Percentiles rank a stretch among this genome's conserved stretches.
phyloP scores from a whole-genome alignment of 2,113 vertebrate species.

The Prolemur simus region DNA sequence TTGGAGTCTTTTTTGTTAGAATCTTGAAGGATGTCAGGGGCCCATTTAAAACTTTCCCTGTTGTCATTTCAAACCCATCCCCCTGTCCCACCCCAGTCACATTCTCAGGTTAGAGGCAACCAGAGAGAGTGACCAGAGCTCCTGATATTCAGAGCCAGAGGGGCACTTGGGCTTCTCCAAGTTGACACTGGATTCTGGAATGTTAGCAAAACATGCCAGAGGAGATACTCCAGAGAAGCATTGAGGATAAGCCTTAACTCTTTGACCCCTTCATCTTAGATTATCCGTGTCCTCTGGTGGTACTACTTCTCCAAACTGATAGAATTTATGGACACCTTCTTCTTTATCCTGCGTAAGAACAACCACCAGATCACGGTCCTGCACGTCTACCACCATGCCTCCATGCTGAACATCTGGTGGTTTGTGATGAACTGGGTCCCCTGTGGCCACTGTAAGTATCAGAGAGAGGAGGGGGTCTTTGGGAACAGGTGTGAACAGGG shows the following conservation, averaged over 20 bases:
- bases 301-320: conserved; percentile 99
- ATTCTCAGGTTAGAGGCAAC: background rate
- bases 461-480: fast-evolving
- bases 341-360: conserved; percentile 98
- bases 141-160: background rate
- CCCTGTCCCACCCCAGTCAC: fast-evolving
- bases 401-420: conserved; percentile 99
- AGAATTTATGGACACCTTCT: conserved; percentile 99
- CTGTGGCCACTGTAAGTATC: conserved; percentile 96
- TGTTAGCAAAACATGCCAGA: fast-evolving
- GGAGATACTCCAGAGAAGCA: background rate
- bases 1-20: background rate
- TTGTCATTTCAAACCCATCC: background rate
- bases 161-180: background rate
- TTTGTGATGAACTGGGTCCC: conserved; percentile 99
- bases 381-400: conserved; percentile 95
- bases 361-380: conserved; percentile 97
- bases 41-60: background rate
- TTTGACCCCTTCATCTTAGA: conserved; percentile 78
- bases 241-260: background rate
- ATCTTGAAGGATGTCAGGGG: background rate
- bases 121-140: background rate
- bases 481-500: background rate
- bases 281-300: conserved; percentile 96
- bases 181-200: background rate